These are phyloP conservation scores for Dasypogon diadema DNA, from an alignment of 2,888 invertebrate species.

Conservation along the genomic window DNA sequence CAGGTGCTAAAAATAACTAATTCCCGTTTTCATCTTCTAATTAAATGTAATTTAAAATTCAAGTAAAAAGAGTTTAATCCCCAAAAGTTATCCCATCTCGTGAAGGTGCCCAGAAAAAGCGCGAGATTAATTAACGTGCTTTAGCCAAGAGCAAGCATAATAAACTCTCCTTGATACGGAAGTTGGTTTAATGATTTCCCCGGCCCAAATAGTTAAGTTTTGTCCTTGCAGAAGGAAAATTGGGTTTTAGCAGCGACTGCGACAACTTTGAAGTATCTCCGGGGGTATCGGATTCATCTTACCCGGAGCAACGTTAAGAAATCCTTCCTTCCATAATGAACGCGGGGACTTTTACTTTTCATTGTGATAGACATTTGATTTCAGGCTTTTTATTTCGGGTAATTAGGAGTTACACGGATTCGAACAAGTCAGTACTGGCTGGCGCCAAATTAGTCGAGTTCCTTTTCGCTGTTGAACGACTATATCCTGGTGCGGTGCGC, in stretches of 20 bases:
- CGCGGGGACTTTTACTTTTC: background rate
- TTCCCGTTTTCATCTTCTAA: background rate
- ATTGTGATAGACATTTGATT: conserved; percentile 29
- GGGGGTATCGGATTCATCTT: background rate
- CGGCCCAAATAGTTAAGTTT: background rate
- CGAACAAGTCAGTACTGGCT: conserved; percentile 24
- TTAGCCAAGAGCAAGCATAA: background rate
- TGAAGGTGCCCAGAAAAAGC: background rate
- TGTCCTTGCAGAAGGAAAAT: background rate
- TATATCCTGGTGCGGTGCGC: background rate
- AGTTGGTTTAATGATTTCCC: background rate
- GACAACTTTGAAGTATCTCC: background rate
- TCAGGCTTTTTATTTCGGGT: conserved; percentile 20
- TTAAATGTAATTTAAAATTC: background rate
- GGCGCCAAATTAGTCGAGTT: conserved; percentile 5
- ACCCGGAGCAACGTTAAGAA: background rate
- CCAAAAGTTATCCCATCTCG: background rate
- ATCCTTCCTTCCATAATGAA: background rate
- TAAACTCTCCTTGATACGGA: background rate
- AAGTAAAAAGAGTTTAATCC: background rate
- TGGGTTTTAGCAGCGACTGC: background rate
- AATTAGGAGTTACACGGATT: conserved; percentile 26
- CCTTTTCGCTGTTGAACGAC: background rate
- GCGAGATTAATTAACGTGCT: background rate
- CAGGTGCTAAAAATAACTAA: background rate